Evolutionary conservation across 2,888 invertebrate species (phyloP).

Genomic region (Marronus borbonicus): DNA sequence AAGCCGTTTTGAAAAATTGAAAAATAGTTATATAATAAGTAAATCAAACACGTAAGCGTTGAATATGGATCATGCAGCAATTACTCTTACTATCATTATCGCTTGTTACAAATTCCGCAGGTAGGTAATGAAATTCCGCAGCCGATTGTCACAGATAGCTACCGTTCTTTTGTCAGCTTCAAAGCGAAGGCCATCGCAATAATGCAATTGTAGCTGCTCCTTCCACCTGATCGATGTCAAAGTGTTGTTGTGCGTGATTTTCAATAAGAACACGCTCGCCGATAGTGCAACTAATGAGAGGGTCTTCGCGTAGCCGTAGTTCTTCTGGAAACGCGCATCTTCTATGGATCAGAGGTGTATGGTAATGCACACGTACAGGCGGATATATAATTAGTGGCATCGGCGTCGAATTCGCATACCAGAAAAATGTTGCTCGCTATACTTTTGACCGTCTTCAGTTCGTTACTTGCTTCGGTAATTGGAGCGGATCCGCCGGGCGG

Average conservation of each 20-base stretch:
- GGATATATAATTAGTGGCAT: constrained; percentile 26
- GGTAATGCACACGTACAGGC: background rate
- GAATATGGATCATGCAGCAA: too few species aligned
- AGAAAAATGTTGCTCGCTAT: constrained; percentile 13
- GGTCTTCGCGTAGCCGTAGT: background rate
- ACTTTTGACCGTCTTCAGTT: background rate
- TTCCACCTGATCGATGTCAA: constrained; percentile 6
- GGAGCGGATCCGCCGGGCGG: constrained; percentile 59
- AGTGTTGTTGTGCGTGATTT: background rate
- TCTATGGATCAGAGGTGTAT: background rate
- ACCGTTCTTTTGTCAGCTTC: constrained; percentile 23
- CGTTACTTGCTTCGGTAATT: background rate
- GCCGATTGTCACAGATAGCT: constrained; percentile 1
- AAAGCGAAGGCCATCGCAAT: constrained; percentile 20
- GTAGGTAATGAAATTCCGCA: background rate
- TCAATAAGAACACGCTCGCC: constrained; percentile 8
- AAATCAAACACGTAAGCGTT: too few species aligned
- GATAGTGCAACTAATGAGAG: constrained; percentile 28
- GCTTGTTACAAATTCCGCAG: too few species aligned
- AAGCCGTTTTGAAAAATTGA: too few species aligned
- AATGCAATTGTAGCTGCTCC: constrained; percentile 13
- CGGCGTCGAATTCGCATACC: background rate
- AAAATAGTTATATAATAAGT: too few species aligned
- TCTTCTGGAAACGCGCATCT: background rate
- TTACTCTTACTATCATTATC: background rate